Base-by-base conservation (phyloP, 1,140 invertebrate species). In the Venturia canescens region DNA sequence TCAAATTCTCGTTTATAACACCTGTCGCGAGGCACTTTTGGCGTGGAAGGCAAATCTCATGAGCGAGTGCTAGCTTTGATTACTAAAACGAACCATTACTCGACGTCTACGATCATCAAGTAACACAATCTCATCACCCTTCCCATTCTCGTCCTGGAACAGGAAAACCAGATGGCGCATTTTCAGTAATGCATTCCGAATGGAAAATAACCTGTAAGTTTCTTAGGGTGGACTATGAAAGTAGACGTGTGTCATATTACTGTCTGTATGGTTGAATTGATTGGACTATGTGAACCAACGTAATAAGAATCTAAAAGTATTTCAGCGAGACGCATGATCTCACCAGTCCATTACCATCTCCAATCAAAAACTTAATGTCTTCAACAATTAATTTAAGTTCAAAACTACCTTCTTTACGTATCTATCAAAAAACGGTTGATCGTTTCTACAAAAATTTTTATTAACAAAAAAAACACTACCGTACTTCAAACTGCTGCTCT, bases 1-100 rank as follows among this genome's bases (percentile, higher is more conserved):
- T 89, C 85, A 88, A 89, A 91, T 87, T 83, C 85, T 87, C 89
- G 84, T 91, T 90, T 83, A 84, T 88, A 86, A 88, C 90, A 91
- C 87, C 89, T 90, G 90, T 89, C 87, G 86, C 82, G 78, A 67
- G 27, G 60, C 83, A 63, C 11, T 15, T 29, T 27, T 63, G 72
- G 27, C 71, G 18, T 50, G 15, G 11, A 15, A 74, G 11, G n/a
- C 71, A 74, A 74, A 74, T 74, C 44, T 23, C 3, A 50, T 13
- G 38, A 27, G 71, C 44, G 1, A 23, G 71, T 26, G 48, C 63
- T 60, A 82, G 78, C 83, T 87, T 86, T 86, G 83, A 86, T 86
- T 86, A 85, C 80, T 81, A 15, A 48, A 74, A 74, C 29, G 66
- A 29, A 69, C 1, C 7, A 69, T 69, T 69, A 69, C 66, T 69